Evolutionary conservation across 2,113 vertebrate species (phyloP).

Genomic region (Spilogale gracilis): DNA sequence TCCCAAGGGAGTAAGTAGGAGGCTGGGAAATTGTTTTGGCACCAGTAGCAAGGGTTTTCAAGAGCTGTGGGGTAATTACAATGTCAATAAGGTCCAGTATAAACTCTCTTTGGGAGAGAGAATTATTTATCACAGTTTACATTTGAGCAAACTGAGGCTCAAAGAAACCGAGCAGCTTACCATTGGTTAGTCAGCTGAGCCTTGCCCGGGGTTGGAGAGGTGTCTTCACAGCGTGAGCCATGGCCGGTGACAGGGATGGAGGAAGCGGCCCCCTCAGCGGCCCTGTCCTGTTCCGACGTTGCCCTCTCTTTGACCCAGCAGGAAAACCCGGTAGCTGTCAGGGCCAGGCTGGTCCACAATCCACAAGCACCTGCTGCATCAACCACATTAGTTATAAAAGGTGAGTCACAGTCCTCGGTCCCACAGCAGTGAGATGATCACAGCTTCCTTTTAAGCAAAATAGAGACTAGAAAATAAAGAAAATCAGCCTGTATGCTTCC

Average conservation of each 20-base stretch:
- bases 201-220: background rate
- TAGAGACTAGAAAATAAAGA: background rate
- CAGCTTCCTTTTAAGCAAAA: background rate
- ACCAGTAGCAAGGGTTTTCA: background rate
- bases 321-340: background rate
- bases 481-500: background rate
- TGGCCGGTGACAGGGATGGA: background rate
- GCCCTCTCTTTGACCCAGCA: background rate
- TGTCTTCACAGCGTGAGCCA: background rate
- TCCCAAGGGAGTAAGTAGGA: rapidly evolving
- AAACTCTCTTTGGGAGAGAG: background rate
- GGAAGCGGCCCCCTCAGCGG: background rate
- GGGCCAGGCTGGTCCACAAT: background rate
- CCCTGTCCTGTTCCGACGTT: background rate
- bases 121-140: background rate
- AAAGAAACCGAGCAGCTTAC: background rate
- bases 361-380: background rate
- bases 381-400: background rate
- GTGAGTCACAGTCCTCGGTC: background rate
- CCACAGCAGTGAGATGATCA: background rate
- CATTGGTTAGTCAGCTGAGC: background rate
- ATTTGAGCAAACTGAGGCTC: background rate
- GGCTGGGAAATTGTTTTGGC: background rate
- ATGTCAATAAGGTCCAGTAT: background rate
- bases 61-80: background rate